Evolutionary conservation across 2,797 vertebrate species (phyloP).

Genomic region (Malurus leucopterus): DNA sequence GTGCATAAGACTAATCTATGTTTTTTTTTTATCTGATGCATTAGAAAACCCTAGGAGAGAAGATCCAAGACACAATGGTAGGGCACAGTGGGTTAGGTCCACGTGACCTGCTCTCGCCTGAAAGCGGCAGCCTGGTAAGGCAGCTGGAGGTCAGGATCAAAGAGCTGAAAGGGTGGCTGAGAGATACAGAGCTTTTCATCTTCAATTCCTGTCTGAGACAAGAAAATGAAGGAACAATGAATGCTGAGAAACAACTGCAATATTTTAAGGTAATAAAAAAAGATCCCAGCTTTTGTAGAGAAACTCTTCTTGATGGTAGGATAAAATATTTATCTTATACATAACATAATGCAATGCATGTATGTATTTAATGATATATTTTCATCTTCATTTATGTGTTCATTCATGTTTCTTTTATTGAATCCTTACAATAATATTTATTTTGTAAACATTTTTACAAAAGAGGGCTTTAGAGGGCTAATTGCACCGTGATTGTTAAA

Average conservation of each 20-base stretch:
- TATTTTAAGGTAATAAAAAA: slow-evolving; percentile 86
- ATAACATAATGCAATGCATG: slow-evolving; percentile 37
- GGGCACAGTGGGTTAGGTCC: slow-evolving; percentile 71
- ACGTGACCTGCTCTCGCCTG: slow-evolving; percentile 85
- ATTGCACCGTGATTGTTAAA: not conserved
- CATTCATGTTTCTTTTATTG: slow-evolving; percentile 21
- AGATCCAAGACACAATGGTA: slow-evolving; percentile 72
- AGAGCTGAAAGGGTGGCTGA: slow-evolving; percentile 94
- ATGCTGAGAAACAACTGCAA: slow-evolving; percentile 76
- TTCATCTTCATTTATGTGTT: slow-evolving; percentile 42
- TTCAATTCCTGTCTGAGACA: slow-evolving; percentile 93
- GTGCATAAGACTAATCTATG: slow-evolving; percentile 61
- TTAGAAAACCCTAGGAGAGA: slow-evolving; percentile 86
- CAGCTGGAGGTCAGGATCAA: slow-evolving; percentile 94
- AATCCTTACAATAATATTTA: not conserved
- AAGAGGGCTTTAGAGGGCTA: not conserved
- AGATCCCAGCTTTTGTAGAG: slow-evolving; percentile 54
- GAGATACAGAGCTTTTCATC: slow-evolving; percentile 97
- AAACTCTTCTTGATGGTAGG: slow-evolving; percentile 51
- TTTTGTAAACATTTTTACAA: not conserved
- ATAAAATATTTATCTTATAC: slow-evolving; percentile 65
- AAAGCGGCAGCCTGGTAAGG: slow-evolving; percentile 87
- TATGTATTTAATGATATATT: slow-evolving; percentile 40
- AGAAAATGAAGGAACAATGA: slow-evolving; percentile 79
- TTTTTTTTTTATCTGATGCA: slow-evolving; percentile 48